Base-by-base conservation (phyloP, 2,797 vertebrate genomes). In the Hoplostethus mediterraneus region DNA sequence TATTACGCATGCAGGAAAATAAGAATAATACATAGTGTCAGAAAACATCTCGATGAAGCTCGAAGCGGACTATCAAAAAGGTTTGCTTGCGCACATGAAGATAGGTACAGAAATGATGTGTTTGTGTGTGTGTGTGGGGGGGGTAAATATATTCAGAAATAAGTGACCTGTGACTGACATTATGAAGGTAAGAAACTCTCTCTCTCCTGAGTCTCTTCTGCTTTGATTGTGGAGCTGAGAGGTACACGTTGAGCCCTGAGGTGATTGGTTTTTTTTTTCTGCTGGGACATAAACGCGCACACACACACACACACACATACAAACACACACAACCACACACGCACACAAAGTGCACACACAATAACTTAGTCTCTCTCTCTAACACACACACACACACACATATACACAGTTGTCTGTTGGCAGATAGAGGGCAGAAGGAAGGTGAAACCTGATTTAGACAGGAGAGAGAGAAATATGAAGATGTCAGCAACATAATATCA, bases 141-240 rank as follows among this genome's bases (percentile, higher is more conserved):
- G 42, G 40, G 63, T 44, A 42, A 63, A 69, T 76, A 53, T 77
- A 75, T 84, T 82, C 83, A 80, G 47, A 62, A 66, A 61, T 64
- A 76, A 76, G 76, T 83, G 81, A 87, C 70, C 78, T 82, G 81
- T 82, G 81, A 83, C 84, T 81, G 81, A 82, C 78, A 81, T 56
- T 25, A 68, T 77, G 72, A 75, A 79, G 75, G 61, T 60, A 63
- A 78, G 30, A 21, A 14, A 21, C 21, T 21, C 21, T 21, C 21
- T 21, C 21, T 21, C 21, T 21, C 21, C 21, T 21, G 25, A 10
- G 8, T 45, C 25, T 45, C 9, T 2, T 36, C 16, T n/a, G 36
- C 14, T 47, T 47, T 60, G 57, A 82, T 25, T 63, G 64, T 56
- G 59, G 51, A 74, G 68, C 57, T 38, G 40, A 67, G 62, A 79